Conservation (phyloP, 2,888 invertebrate species). For the Nomada ferruginata region DNA sequence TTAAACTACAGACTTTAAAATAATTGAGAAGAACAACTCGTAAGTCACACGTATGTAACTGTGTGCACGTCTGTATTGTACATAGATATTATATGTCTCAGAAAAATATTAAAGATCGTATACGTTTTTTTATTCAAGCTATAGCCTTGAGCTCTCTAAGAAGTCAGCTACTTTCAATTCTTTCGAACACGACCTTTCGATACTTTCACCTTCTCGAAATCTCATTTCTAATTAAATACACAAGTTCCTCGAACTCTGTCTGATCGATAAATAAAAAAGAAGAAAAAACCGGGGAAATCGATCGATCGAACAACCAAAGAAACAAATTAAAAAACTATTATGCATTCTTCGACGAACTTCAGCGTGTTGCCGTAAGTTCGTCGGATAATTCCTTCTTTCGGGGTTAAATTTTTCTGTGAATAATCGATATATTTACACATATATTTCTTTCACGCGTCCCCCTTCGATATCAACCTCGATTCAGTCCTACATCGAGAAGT, state of each 20-base stretch:
- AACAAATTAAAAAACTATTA: neutral
- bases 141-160: conserved; percentile 35
- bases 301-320: neutral
- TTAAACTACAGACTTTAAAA: no score
- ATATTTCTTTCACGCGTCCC: no score
- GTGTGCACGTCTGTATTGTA: neutral
- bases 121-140: neutral
- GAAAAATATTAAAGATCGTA: neutral
- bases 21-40: no score
- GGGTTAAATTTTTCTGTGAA: conserved; percentile 39
- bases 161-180: conserved; percentile 46
- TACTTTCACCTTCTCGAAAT: conserved; percentile 45
- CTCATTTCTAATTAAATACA: neutral
- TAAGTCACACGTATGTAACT: no score
- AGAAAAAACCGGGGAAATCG: neutral
- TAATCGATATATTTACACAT: neutral
- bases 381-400: neutral
- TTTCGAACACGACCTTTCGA: neutral
- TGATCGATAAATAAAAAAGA: neutral
- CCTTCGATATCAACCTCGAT: neutral
- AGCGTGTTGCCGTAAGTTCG: neutral
- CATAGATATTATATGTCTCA: neutral
- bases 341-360: conserved; percentile 21
- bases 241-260: neutral
- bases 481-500: neutral